These are phyloP conservation scores for Melierax canorus DNA, from an alignment of 2,113 vertebrate species.

Conservation along the genomic window DNA sequence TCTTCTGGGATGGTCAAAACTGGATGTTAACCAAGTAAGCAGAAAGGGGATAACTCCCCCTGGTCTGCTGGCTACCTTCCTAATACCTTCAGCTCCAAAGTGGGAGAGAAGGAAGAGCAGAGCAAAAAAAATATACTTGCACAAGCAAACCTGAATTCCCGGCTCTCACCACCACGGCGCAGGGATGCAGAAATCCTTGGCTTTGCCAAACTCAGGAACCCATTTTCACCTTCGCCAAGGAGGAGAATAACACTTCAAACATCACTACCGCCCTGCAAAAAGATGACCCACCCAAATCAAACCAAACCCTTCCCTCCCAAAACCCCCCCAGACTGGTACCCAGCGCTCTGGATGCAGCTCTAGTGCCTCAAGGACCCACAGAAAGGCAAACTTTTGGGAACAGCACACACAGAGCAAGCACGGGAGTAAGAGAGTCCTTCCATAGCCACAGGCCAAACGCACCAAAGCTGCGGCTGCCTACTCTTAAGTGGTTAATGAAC, in stretches of 20 bases:
- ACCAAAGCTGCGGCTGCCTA: background rate
- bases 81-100: background rate
- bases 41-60: background rate
- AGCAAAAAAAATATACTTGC: background rate
- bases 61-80: background rate
- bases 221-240: background rate
- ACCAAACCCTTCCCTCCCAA: background rate
- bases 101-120: background rate
- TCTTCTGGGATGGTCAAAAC: background rate
- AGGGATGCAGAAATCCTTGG: background rate
- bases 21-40: background rate
- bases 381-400: background rate
- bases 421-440: background rate
- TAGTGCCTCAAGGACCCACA: background rate
- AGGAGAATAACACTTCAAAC: background rate
- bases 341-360: background rate
- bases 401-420: background rate
- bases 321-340: no score
- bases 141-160: background rate
- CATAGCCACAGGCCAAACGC: background rate
- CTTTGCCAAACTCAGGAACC: background rate
- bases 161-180: fast-evolving
- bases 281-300: background rate
- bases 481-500: background rate
- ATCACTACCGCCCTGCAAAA: background rate